Percentiles rank a stretch among this genome's conserved stretches.
These are phyloP conservation scores for Dryococelus australis DNA, from an alignment of 2,888 invertebrate species.

Conservation along the genomic window DNA sequence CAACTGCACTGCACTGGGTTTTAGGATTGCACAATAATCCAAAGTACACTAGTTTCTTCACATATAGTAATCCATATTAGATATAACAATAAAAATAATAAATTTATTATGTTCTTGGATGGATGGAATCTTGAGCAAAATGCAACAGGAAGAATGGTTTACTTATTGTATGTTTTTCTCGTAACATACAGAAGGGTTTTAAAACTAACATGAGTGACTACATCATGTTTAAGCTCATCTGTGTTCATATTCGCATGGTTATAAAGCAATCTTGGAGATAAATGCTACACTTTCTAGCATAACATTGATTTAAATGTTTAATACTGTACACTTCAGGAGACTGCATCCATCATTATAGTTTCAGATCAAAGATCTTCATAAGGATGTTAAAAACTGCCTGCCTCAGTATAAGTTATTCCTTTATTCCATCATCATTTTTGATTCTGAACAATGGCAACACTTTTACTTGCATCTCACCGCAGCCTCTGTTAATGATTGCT, in stretches of 20 bases:
- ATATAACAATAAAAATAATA: constrained; percentile 38
- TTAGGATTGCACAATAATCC: constrained; percentile 36
- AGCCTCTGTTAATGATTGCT: too few relatives aligned
- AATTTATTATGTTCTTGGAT: constrained; percentile 41
- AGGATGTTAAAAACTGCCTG: not conserved
- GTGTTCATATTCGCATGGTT: not conserved
- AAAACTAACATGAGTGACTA: not conserved
- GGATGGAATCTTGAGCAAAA: constrained; percentile 45
- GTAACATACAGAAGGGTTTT: constrained; percentile 16
- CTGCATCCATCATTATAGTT: not conserved
- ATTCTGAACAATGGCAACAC: too few relatives aligned
- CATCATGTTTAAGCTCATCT: not conserved
- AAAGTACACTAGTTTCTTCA: constrained; percentile 23
- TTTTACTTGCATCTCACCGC: too few relatives aligned
- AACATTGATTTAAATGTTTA: too few relatives aligned
- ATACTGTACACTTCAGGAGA: not conserved
- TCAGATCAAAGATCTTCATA: constrained; percentile 16
- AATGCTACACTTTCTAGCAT: not conserved
- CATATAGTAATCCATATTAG: not conserved
- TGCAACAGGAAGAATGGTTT: constrained; percentile 41
- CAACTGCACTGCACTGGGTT: constrained; percentile 5
- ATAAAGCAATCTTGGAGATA: not conserved
- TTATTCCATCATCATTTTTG: too few relatives aligned
- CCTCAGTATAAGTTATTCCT: too few relatives aligned
- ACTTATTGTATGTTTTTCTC: constrained; percentile 23